phyloP scores from a whole-genome alignment of 2,888 invertebrate genomes.

The Torymus aiolomorphi region DNA sequence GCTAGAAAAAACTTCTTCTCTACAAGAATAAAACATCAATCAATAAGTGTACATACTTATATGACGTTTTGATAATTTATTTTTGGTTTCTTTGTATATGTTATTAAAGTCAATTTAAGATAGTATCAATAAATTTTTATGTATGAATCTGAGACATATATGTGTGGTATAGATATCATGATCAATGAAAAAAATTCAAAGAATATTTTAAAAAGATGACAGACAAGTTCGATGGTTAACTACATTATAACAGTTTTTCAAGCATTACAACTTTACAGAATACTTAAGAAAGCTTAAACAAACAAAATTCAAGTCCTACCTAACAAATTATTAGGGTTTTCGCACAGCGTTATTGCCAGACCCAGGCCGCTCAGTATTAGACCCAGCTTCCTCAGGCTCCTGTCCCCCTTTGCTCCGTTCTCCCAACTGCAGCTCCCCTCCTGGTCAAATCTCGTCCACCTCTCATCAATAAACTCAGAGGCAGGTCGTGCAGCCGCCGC shows the following conservation, averaged over 20 bases:
- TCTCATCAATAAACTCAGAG: background rate
- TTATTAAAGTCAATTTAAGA: no score
- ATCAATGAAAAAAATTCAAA: no score
- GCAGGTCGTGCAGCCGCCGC: background rate
- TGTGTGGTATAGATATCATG: no score
- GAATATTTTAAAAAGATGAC: no score
- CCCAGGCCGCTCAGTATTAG: constrained; percentile 55
- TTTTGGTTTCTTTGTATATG: background rate
- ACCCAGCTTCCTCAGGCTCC: constrained; percentile 37
- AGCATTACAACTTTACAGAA: no score
- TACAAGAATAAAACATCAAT: constrained; percentile 54
- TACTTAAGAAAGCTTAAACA: no score
- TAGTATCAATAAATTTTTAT: no score
- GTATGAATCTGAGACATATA: no score
- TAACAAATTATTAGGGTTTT: constrained; percentile 41
- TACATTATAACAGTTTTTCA: no score
- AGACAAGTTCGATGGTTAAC: no score
- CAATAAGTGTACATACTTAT: constrained; percentile 7
- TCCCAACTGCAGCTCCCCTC: no score
- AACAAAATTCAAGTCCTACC: constrained; percentile 37
- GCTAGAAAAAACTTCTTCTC: constrained; percentile 77
- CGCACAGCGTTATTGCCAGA: constrained; percentile 52
- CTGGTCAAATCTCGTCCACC: no score
- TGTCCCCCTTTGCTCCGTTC: background rate
- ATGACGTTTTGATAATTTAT: background rate